Percentiles rank a stretch among this genome's conserved stretches.
These are phyloP conservation scores for Allacma fusca DNA, from an alignment of 2,888 invertebrate species.

Conservation along the genomic window DNA sequence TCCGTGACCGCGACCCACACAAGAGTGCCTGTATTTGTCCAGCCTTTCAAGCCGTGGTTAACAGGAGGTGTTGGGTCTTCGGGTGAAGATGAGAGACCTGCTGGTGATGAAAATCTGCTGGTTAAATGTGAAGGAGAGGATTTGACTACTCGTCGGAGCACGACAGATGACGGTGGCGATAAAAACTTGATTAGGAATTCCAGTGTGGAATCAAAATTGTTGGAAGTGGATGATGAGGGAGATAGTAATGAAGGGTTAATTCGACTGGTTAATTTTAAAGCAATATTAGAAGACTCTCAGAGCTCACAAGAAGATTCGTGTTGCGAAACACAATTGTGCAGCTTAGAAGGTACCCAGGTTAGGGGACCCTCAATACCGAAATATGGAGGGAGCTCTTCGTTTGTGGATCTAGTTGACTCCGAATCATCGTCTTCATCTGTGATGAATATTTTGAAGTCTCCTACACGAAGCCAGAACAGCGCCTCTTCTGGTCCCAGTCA, in stretches of 20 bases:
- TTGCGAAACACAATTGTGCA: background rate
- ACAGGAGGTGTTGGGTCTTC: no score
- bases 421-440: background rate
- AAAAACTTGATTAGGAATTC: background rate
- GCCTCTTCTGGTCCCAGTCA: background rate
- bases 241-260: background rate
- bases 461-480: background rate
- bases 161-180: no score
- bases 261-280: background rate
- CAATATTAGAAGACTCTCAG: conserved; percentile 23
- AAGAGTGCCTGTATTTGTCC: background rate
- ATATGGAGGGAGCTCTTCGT: no score
- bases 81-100: background rate
- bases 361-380: no score
- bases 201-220: no score
- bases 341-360: background rate
- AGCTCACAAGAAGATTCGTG: background rate
- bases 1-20: background rate
- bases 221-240: background rate
- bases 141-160: no score
- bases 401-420: background rate
- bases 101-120: no score
- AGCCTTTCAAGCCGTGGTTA: background rate
- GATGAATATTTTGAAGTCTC: background rate
- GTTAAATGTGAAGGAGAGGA: no score